These are phyloP conservation scores for Kryphioiulus occultus DNA, from an alignment of 2,888 invertebrate genomes.

Conservation along the genomic window DNA sequence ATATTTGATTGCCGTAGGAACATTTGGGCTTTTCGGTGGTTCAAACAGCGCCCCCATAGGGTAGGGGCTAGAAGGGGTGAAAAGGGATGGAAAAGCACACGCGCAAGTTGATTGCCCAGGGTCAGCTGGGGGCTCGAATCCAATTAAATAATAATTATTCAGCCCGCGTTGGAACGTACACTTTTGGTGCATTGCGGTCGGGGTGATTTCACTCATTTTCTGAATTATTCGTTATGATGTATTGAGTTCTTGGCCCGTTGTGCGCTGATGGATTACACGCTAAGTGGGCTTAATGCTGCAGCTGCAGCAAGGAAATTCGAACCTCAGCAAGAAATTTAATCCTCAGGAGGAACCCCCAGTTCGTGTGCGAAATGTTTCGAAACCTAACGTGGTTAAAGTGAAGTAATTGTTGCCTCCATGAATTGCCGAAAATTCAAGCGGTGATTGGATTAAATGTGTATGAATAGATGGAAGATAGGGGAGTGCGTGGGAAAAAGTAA, in stretches of 20 bases:
- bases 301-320: not conserved
- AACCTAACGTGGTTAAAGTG: not conserved
- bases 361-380: not conserved
- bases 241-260: constrained; percentile 7
- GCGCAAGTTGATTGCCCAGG: constrained; percentile 21
- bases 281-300: constrained; percentile 31
- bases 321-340: not conserved
- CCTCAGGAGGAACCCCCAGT: not conserved
- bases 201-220: constrained; percentile 15
- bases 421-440: not conserved
- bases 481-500: no score
- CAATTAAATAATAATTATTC: constrained; percentile 35
- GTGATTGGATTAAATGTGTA: not conserved
- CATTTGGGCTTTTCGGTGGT: not conserved
- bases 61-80: not conserved
- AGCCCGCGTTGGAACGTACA: not conserved
- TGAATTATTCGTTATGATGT: not conserved
- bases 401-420: not conserved
- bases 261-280: constrained; percentile 25
- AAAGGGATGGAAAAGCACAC: no score
- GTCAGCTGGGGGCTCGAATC: not conserved
- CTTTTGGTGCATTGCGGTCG: not conserved
- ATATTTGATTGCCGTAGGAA: not conserved
- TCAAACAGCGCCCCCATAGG: not conserved
- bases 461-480: no score